Conservation (phyloP, 1,140 invertebrate species). For the Maniola jurtina region DNA sequence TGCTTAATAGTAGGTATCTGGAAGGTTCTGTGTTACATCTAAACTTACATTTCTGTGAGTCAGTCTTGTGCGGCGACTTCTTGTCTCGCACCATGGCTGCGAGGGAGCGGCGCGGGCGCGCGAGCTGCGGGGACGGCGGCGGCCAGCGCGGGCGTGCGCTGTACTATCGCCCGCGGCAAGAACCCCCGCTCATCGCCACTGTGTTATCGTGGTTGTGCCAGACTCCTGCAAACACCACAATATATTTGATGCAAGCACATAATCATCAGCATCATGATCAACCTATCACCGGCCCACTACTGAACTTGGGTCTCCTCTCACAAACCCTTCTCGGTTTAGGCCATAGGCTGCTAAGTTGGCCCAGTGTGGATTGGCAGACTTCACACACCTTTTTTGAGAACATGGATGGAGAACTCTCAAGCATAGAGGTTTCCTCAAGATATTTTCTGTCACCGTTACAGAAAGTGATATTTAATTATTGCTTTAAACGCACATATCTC, state of each 20-base stretch:
- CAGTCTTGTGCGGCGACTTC: conserved; percentile 66
- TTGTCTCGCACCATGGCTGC: conserved; percentile 71
- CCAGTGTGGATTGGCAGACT: too few relatives aligned
- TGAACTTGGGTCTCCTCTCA: too few relatives aligned
- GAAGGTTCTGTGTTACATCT: not conserved
- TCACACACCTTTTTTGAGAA: too few relatives aligned
- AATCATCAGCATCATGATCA: not conserved
- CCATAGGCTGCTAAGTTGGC: too few relatives aligned
- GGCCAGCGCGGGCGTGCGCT: conserved; percentile 46
- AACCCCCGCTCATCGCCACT: conserved; percentile 59
- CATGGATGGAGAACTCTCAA: too few relatives aligned
- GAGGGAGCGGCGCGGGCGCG: conserved; percentile 41
- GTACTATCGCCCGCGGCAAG: conserved; percentile 70
- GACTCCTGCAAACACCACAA: conserved; percentile 53
- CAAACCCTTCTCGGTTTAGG: too few relatives aligned
- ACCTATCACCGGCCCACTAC: too few relatives aligned
- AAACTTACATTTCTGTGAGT: conserved; percentile 71
- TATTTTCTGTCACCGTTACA: too few relatives aligned
- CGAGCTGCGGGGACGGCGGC: conserved; percentile 21
- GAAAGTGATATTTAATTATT: too few relatives aligned
- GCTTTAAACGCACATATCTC: too few relatives aligned
- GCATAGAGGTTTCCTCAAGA: too few relatives aligned
- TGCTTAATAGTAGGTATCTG: not conserved
- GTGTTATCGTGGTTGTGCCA: conserved; percentile 73
- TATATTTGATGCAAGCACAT: not conserved